Evolutionary conservation across 2,113 vertebrate species (phyloP).

Genomic region (Siniperca chuatsi): DNA sequence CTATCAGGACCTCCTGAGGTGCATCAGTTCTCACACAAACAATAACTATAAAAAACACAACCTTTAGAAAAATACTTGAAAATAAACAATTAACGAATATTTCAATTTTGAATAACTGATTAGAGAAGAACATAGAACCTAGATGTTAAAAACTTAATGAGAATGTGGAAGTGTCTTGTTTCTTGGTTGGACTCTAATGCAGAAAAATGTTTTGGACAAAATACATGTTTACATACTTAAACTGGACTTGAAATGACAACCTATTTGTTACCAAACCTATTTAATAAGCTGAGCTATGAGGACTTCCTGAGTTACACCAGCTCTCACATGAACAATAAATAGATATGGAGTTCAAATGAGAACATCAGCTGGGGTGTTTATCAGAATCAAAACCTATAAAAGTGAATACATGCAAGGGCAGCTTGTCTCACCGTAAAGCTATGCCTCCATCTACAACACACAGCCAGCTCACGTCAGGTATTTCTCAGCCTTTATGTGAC

Average conservation of each 20-base stretch:
- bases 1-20: neutral
- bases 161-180: neutral
- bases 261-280: neutral
- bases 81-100: neutral
- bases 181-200: neutral
- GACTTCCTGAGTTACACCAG: neutral
- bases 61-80: neutral
- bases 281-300: neutral
- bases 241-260: neutral
- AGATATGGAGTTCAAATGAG: neutral
- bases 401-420: neutral
- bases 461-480: neutral
- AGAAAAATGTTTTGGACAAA: neutral
- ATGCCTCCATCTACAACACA: neutral
- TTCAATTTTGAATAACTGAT: neutral
- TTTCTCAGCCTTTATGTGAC: slow-evolving; percentile 25
- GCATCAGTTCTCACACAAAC: neutral
- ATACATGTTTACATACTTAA: neutral
- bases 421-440: slow-evolving; percentile 4
- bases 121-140: neutral
- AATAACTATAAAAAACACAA: neutral
- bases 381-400: neutral
- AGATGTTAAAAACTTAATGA: neutral
- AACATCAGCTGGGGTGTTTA: neutral
- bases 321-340: neutral